Conservation (phyloP, 2,888 invertebrate species). For the Quadriops clusia region DNA sequence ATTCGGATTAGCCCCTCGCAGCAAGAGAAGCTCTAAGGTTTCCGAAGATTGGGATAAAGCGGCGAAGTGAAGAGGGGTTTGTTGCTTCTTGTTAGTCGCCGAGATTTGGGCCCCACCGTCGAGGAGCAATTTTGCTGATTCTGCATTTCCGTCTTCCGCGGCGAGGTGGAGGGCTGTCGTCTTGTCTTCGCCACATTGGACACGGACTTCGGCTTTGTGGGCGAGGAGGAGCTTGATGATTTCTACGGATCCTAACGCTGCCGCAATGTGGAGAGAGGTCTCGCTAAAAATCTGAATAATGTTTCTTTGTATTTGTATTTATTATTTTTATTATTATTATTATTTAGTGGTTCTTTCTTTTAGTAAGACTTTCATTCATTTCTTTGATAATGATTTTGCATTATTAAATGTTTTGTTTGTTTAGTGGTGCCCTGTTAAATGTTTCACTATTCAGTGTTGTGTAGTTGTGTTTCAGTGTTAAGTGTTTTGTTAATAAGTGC, state of each 20-base stretch:
- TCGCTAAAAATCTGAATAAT: constrained; percentile 69
- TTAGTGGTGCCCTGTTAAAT: no score
- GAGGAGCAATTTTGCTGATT: constrained; percentile 60
- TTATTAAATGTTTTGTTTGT: no score
- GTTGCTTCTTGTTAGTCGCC: constrained; percentile 59
- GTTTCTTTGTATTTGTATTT: no score
- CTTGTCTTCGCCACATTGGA: constrained; percentile 56
- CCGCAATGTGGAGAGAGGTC: constrained; percentile 73
- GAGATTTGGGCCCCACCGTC: constrained; percentile 68
- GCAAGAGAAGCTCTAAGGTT: constrained; percentile 59
- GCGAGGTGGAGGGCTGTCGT: constrained; percentile 79
- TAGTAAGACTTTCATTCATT: no score
- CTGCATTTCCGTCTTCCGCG: constrained; percentile 74
- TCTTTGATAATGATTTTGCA: no score
- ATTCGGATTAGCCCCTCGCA: constrained; percentile 40
- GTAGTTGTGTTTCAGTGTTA: no score
- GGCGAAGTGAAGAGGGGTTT: constrained; percentile 77
- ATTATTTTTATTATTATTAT: no score
- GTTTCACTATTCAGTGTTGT: no score
- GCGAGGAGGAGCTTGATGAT: constrained; percentile 62
- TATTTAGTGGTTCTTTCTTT: no score
- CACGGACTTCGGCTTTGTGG: constrained; percentile 65
- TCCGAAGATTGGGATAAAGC: constrained; percentile 69
- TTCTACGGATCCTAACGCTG: constrained; percentile 55
- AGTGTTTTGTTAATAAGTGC: no score